Percentiles rank a stretch among this genome's conserved stretches.
phyloP scores from a whole-genome alignment of 1,140 invertebrate genomes.

The Lasioglossum albipes region DNA sequence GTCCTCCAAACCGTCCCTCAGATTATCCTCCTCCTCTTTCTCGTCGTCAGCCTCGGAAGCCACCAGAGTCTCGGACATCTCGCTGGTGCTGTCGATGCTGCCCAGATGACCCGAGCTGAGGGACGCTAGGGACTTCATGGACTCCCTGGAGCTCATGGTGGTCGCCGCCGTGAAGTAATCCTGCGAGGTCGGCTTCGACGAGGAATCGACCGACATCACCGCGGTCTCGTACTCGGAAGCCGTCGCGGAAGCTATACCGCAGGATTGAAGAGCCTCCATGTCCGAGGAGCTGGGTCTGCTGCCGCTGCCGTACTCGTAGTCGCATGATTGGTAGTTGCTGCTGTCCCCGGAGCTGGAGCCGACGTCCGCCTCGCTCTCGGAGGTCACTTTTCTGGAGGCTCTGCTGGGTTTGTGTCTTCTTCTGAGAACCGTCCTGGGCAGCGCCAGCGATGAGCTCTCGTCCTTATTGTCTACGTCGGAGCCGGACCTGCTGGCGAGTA shows the following conservation, averaged over 20 bases:
- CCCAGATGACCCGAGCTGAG: constrained; percentile 92
- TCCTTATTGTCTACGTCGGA: constrained; percentile 74
- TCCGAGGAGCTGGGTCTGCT: constrained; percentile 93
- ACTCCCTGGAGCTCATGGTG: constrained; percentile 91
- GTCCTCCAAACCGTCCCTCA: constrained; percentile 61
- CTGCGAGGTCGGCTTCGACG: constrained; percentile 86
- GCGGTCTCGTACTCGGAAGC: constrained; percentile 94
- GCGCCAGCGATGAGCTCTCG: constrained; percentile 69
- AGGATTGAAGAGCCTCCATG: constrained; percentile 84
- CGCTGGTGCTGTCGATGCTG: constrained; percentile 91
- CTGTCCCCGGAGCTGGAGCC: constrained; percentile 94
- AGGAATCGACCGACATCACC: constrained; percentile 87
- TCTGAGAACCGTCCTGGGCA: constrained; percentile 72
- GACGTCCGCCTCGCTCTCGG: constrained; percentile 81
- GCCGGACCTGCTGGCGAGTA: constrained; percentile 69
- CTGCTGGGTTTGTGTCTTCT: constrained; percentile 72
- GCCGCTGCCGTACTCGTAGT: constrained; percentile 85
- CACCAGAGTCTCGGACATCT: constrained; percentile 93
- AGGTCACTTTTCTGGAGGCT: constrained; percentile 63
- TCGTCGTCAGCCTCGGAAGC: constrained; percentile 86
- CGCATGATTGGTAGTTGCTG: constrained; percentile 93
- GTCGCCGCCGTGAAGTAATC: constrained; percentile 92
- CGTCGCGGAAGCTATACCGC: constrained; percentile 81
- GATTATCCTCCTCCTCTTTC: constrained; percentile 74
- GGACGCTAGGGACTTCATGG: constrained; percentile 93